A percentile compares a stretch with the other conserved stretches of the same genome.
Conservation (phyloP, 92 coral and sea anemone genomes). For the Pocillopora grandis region DNA sequence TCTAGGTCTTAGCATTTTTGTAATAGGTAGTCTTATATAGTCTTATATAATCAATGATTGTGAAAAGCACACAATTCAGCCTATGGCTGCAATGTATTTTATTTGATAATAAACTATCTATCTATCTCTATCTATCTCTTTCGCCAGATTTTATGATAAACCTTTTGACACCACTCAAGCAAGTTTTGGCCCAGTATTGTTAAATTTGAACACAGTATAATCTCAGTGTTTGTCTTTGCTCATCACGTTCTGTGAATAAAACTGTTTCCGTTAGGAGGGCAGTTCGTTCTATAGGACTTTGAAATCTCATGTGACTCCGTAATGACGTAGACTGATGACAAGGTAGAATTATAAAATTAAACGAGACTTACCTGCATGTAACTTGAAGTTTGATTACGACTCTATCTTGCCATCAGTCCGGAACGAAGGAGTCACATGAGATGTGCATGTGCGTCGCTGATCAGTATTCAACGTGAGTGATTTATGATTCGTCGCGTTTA, state of each 20-base stretch:
- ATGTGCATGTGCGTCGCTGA: conserved; percentile 24
- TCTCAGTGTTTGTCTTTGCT: not conserved
- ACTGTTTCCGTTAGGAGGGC: not conserved
- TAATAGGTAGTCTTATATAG: too few species aligned
- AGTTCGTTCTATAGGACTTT: not conserved
- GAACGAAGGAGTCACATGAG: conserved; percentile 30
- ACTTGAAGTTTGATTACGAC: not conserved
- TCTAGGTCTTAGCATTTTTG: too few species aligned
- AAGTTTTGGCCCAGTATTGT: not conserved
- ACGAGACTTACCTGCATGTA: too few species aligned
- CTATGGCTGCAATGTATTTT: too few species aligned
- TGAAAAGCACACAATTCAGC: too few species aligned
- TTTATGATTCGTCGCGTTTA: too few species aligned
- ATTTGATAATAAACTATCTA: too few species aligned
- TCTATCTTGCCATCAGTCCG: conserved; percentile 37
- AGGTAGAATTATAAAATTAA: too few species aligned
- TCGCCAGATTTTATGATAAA: not conserved
- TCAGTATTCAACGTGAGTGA: too few species aligned
- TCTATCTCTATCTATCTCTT: not conserved
- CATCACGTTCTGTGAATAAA: not conserved
- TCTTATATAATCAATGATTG: too few species aligned
- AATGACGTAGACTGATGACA: too few species aligned
- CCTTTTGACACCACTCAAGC: not conserved
- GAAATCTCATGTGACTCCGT: not conserved
- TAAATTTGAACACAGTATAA: not conserved